phyloP scores from a whole-genome alignment of 2,113 vertebrate genomes.

The Fregata magnificens region DNA sequence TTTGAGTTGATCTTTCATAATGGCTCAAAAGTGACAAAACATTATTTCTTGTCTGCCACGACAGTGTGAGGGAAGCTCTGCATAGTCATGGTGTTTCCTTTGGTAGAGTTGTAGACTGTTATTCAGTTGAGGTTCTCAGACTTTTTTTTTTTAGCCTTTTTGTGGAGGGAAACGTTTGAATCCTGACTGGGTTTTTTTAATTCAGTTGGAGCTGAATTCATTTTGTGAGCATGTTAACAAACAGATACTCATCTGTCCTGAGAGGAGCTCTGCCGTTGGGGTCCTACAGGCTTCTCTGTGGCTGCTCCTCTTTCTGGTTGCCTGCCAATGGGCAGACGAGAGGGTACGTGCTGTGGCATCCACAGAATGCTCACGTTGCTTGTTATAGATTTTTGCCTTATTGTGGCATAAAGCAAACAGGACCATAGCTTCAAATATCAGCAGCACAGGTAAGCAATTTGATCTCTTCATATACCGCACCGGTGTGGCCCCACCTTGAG shows the following conservation, averaged over 20 bases:
- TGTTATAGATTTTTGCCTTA: not conserved
- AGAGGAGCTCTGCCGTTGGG: not conserved
- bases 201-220: not conserved
- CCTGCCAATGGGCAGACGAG: no score
- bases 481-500: not conserved
- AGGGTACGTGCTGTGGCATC: not conserved
- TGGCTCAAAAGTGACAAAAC: not conserved
- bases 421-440: not conserved
- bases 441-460: not conserved
- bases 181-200: not conserved
- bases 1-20: not conserved
- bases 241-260: not conserved
- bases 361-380: fast-evolving
- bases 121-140: not conserved
- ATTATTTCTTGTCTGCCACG: not conserved
- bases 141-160: not conserved
- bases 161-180: not conserved
- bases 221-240: not conserved
- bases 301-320: not conserved
- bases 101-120: not conserved
- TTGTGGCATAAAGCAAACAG: not conserved
- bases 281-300: not conserved
- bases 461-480: not conserved
- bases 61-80: not conserved
- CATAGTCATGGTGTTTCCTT: not conserved